Base-by-base conservation (phyloP, 2,888 invertebrate genomes). In the Noctua pronuba region DNA sequence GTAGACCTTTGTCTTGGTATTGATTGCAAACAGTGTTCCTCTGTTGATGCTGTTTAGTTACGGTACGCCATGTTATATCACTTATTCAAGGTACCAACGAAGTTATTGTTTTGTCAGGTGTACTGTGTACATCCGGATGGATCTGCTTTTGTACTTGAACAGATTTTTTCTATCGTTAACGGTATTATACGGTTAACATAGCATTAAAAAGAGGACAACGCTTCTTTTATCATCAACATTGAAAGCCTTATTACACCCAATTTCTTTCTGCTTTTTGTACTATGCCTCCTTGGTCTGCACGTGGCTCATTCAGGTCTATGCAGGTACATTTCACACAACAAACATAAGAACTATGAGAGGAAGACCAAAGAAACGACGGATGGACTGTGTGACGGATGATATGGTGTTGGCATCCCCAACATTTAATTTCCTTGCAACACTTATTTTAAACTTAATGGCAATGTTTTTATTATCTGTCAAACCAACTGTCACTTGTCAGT, bases 31-130 rank as follows among this genome's bases (percentile, higher is more conserved):
- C 16, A 41, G 16, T 80, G 24, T 3, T 38, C 2, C n/a, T 46
- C 73, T 28, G 21, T 21, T 52, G 44, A 65, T 35, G 18, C 7
- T 49, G 0, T 49, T 28, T 18, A 35, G 28, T 55, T n/a, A 24
- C 28, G 28, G 38, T n/a, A 35, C 28, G 28, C 31, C 11, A 60
- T 75, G 11, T 67, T 68, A 35, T 75, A 62, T 38, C 4, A 79
- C n/a, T 31, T 1, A 55, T 31, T 46, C 16, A 49, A 41, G 31
- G 21, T 13, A 18, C 10, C 21, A 58, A 35, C 31, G 38, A n/a
- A 41, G 21, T 52, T 64, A 46, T 83, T 78, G n/a, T 80, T 84
- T 41, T 55, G 6, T 79, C 71, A 79, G 79, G 79, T 83, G 84
- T n/a, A 28, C 24, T n/a, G 38, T 41, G 65, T 41, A n/a, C 8